Evolutionary conservation across 2,113 vertebrate species (phyloP).

Genomic region (Alaudala cheleensis): DNA sequence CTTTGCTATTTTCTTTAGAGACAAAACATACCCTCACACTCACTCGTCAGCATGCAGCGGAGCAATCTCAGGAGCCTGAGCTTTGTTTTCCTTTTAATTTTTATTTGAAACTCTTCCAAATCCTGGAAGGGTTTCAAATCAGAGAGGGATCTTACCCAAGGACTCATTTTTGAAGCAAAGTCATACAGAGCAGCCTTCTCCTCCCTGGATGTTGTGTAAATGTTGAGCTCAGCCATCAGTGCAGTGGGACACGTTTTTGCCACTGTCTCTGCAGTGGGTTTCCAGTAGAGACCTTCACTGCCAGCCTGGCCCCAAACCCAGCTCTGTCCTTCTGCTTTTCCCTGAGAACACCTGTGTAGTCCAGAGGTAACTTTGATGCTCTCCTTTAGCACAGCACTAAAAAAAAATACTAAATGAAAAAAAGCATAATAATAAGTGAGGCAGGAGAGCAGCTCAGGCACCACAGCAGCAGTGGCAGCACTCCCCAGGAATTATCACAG

Average conservation of each 20-base stretch:
- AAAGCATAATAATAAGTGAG: neutral
- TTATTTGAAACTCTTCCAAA: slow-evolving; percentile 61
- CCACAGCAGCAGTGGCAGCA: neutral
- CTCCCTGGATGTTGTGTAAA: neutral
- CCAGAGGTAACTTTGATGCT: neutral
- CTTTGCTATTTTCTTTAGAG: slow-evolving; percentile 63
- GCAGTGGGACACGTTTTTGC: rapidly evolving
- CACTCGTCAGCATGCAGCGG: neutral
- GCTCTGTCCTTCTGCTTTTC: neutral
- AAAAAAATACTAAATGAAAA: neutral
- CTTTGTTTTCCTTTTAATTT: slow-evolving; percentile 63
- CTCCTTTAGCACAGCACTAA: neutral
- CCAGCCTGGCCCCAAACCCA: neutral
- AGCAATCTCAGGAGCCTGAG: slow-evolving; percentile 41
- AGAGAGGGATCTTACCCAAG: slow-evolving; percentile 29
- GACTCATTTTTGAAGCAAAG: slow-evolving; percentile 2
- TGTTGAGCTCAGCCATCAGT: neutral
- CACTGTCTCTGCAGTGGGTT: neutral
- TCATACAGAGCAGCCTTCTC: rapidly evolving
- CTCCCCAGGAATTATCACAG: neutral
- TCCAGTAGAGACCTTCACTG: neutral
- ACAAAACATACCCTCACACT: slow-evolving; percentile 60
- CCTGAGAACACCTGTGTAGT: rapidly evolving
- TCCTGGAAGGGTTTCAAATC: slow-evolving; percentile 49
- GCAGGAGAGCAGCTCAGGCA: neutral